Evolutionary conservation across 2,113 vertebrate genomes (phyloP).

Genomic region (Hystrix cristata): DNA sequence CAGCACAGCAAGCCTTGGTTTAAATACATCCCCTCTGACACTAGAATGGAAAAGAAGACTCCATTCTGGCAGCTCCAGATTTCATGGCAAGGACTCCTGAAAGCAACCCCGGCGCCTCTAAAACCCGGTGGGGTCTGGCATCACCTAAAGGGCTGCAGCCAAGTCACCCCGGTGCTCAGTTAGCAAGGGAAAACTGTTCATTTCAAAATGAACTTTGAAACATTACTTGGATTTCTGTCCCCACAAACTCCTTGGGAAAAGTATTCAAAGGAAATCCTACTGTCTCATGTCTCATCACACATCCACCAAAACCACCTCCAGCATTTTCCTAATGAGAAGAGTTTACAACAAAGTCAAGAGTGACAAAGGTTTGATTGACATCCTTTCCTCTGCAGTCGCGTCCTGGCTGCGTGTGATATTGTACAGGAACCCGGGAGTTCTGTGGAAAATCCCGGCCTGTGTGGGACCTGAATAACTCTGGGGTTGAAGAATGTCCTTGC

Average conservation of each 20-base stretch:
- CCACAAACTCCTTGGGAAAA: slow-evolving; percentile 9
- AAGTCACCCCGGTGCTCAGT: not conserved
- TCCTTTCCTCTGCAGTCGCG: not conserved
- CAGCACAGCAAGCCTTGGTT: slow-evolving; percentile 17
- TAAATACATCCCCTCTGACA: slow-evolving; percentile 76
- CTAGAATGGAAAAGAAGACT: slow-evolving; percentile 77
- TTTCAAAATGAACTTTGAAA: slow-evolving; percentile 66
- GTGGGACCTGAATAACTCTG: not conserved
- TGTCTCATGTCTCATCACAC: not conserved
- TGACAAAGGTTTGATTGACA: not conserved
- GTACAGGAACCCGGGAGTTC: not conserved
- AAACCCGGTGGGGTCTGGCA: slow-evolving; percentile 68
- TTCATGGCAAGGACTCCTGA: slow-evolving; percentile 77
- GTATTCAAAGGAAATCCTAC: slow-evolving; percentile 10
- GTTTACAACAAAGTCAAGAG: not conserved
- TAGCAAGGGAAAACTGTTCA: not conserved
- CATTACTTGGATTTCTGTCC: slow-evolving; percentile 59
- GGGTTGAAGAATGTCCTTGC: not conserved
- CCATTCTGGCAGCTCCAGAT: slow-evolving; percentile 76
- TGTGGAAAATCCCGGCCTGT: not conserved
- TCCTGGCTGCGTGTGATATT: fast-evolving
- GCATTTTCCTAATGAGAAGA: not conserved
- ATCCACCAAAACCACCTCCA: not conserved
- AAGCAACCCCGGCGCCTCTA: slow-evolving; percentile 76
- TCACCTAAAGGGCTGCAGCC: not conserved